phyloP scores from a whole-genome alignment of 2,888 invertebrate genomes.

The Lithodes maja region DNA sequence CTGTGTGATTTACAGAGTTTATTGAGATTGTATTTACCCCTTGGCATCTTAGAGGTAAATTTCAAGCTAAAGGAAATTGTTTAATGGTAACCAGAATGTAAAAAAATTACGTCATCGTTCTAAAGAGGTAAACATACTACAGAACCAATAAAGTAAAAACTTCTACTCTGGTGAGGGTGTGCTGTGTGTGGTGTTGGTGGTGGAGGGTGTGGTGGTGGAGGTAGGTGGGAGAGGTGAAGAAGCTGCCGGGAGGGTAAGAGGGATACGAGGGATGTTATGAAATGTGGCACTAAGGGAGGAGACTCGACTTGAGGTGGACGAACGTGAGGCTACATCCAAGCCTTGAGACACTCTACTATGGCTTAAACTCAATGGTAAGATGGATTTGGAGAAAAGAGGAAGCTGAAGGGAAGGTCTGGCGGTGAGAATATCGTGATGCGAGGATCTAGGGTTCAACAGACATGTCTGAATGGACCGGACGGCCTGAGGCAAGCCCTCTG shows the following conservation, averaged over 20 bases:
- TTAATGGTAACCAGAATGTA: no score
- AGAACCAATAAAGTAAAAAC: no score
- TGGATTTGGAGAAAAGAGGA: constrained; percentile 14
- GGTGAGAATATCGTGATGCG: constrained; percentile 24
- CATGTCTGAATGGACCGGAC: constrained; percentile 3
- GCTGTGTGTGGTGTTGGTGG: background rate
- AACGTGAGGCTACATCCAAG: background rate
- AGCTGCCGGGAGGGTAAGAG: background rate
- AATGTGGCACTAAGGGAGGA: background rate
- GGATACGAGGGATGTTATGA: background rate
- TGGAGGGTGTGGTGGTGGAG: background rate
- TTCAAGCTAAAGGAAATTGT: no score
- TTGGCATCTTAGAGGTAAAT: no score
- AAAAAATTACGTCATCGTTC: no score
- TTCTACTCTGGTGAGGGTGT: no score
- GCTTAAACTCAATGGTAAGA: background rate
- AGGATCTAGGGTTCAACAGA: background rate
- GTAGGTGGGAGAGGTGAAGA: background rate
- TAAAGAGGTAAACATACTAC: no score
- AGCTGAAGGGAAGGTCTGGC: constrained; percentile 13
- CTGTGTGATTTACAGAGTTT: no score
- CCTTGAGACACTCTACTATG: background rate
- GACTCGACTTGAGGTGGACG: background rate
- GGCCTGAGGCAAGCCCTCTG: background rate
- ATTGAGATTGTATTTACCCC: no score